These are phyloP conservation scores for Diaperis boleti DNA, from an alignment of 2,888 invertebrate genomes.

Conservation along the genomic window DNA sequence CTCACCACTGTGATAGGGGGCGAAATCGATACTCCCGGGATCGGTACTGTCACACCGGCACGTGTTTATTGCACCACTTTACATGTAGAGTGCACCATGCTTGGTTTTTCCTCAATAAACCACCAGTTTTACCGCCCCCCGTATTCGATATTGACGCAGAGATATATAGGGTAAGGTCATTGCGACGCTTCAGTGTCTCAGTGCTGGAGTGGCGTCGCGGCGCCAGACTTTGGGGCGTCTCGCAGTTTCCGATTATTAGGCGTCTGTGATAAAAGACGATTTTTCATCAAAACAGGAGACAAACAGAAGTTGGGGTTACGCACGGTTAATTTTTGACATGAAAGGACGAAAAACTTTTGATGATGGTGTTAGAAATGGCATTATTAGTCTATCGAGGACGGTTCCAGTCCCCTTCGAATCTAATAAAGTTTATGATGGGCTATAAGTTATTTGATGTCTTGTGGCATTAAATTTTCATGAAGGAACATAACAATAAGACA, in stretches of 20 bases:
- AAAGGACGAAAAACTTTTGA: no score
- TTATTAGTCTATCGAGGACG: no score
- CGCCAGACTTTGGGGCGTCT: constrained; percentile 35
- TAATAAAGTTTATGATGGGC: no score
- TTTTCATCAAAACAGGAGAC: not conserved
- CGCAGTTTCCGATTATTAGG: not conserved
- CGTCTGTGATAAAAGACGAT: not conserved
- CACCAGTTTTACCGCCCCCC: not conserved
- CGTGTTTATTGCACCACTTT: not conserved
- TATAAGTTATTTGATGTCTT: no score
- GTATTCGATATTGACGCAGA: constrained; percentile 12
- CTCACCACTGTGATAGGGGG: not conserved
- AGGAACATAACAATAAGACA: no score
- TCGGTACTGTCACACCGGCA: no score
- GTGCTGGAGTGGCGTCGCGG: constrained; percentile 36
- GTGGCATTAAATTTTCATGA: no score
- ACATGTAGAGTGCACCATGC: not conserved
- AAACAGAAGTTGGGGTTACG: no score
- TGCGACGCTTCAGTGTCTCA: constrained; percentile 23
- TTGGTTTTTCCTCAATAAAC: not conserved
- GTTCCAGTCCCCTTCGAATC: no score
- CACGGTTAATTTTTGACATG: no score
- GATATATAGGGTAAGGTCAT: constrained; percentile 24
- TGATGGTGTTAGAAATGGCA: no score
- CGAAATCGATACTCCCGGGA: constrained; percentile 2